Evolutionary conservation across 2,888 invertebrate species (phyloP), one percentile per base, ranked within the genome.

Genomic region (Teleogryllus oceanicus): DNA sequence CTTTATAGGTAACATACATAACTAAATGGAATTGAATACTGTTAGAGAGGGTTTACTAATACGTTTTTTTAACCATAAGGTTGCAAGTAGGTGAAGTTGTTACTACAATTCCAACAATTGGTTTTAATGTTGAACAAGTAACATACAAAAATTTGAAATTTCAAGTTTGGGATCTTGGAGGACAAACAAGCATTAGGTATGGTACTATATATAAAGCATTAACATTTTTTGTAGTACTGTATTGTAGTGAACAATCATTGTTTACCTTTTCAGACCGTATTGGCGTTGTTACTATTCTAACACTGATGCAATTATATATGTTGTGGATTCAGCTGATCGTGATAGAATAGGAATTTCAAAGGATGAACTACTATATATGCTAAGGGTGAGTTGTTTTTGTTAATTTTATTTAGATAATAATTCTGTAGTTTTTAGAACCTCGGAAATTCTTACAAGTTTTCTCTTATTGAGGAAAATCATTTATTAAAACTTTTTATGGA

Each of bases 261-360:
- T 75, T 82, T 74, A 81, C 83, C 79, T 80, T 90, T 91, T 81
- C 88, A 97, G 98, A 89, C 99, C 99, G 0, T 99, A 99, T 87
- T 99, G 99, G 99, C 92, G 99, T 88, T 99, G 99, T 91, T 99
- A 99, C 88, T 99, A 98, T 88, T 97, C 98, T 84, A 99, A 99
- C 89, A 99, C 99, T 86, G 99, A 99, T 90, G 99, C 99, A 86
- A 98, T 99, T 85, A 99, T 99, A 85, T 99, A 99, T 89, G 99
- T 99, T 80, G 98, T 99, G 78, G 99, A 99, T 89, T 99, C 98
- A 78, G 98, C 97, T 80, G 99, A 99, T 89, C 93, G 96, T 88
- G 99, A 99, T 89, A 90, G 99, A 89, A 98, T 99, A 91, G 97
- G 98, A 84, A 98, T 99, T 89, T 98, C 98, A 83, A 99, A 98